phyloP scores from a whole-genome alignment of 2,797 vertebrate species.

The Prunella strophiata region DNA sequence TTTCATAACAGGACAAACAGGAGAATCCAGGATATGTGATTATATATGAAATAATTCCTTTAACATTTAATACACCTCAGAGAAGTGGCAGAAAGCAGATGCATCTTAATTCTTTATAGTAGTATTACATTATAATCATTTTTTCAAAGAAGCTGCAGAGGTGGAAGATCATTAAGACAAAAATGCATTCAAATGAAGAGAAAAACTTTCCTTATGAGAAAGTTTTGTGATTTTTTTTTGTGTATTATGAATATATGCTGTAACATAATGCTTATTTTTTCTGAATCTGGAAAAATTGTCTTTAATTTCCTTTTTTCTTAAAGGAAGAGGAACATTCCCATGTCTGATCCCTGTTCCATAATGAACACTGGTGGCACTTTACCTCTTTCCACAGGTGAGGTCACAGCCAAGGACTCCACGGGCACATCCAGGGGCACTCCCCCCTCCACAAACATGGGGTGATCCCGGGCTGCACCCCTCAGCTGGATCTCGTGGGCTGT shows the following conservation, averaged over 20 bases:
- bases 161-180: background rate
- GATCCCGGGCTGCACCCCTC: conserved; percentile 81
- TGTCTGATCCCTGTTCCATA: background rate
- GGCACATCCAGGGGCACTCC: conserved; percentile 80
- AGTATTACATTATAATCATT: background rate
- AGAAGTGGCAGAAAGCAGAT: background rate
- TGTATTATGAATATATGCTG: background rate
- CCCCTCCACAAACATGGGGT: conserved; percentile 85
- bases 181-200: background rate
- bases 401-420: conserved; percentile 80
- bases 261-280: background rate
- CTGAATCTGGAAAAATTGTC: background rate
- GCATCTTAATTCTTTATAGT: background rate
- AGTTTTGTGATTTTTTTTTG: background rate
- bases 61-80: background rate
- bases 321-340: background rate
- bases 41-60: background rate
- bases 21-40: background rate
- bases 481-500: conserved; percentile 81
- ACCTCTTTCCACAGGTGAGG: background rate
- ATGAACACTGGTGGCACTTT: background rate
- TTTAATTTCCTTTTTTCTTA: background rate
- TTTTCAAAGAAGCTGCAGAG: background rate
- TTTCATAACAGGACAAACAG: background rate
- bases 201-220: background rate